Percentiles rank a stretch among this genome's conserved stretches.
These are phyloP conservation scores for Montipora capitata DNA, from an alignment of 92 coral and sea anemone species.

Conservation along the genomic window DNA sequence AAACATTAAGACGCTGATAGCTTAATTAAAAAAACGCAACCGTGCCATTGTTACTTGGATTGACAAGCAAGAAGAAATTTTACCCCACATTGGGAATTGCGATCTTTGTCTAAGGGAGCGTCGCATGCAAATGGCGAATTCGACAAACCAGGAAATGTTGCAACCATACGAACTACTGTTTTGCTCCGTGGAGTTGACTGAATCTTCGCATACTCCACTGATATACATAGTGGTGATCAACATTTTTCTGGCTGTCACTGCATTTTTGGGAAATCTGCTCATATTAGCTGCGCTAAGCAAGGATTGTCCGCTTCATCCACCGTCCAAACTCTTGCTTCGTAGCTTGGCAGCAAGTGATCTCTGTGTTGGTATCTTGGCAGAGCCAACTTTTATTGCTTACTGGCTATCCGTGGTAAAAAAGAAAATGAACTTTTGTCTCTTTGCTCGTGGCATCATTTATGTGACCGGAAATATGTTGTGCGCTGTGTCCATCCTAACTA, in stretches of 20 bases:
- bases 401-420: background rate
- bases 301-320: conserved; percentile 7
- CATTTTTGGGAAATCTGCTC: conserved; percentile 14
- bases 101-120: too few relatives aligned
- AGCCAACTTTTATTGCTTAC: background rate
- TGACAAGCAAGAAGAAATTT: too few relatives aligned
- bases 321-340: conserved; percentile 27
- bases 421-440: background rate
- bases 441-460: background rate
- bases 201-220: background rate
- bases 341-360: conserved; percentile 14
- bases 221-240: background rate
- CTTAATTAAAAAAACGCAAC: too few relatives aligned
- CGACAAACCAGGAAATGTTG: background rate
- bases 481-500: background rate
- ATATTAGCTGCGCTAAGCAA: conserved; percentile 5
- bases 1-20: too few relatives aligned
- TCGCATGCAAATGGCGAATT: background rate
- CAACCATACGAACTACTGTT: background rate
- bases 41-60: too few relatives aligned
- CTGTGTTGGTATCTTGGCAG: background rate
- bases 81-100: too few relatives aligned
- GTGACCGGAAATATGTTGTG: background rate
- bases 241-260: background rate
- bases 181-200: background rate